A percentile compares a stretch with the other conserved stretches of the same genome.
Evolutionary conservation across 2,888 invertebrate genomes (phyloP).

Genomic region (Leptarthrus brevirostris): DNA sequence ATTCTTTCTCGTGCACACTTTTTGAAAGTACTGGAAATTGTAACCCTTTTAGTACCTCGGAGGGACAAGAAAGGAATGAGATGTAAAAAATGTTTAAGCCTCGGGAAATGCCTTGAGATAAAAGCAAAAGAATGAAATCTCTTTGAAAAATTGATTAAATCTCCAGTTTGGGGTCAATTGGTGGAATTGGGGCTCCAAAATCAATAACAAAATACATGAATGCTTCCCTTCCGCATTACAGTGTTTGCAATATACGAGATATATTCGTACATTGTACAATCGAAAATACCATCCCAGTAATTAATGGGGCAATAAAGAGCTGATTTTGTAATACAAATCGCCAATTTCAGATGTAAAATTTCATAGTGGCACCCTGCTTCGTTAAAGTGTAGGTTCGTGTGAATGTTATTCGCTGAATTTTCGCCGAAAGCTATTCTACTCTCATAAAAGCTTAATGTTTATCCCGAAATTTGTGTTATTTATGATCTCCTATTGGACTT

Average conservation of each 20-base stretch:
- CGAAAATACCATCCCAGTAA: constrained; percentile 32
- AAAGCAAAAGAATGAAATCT: constrained; percentile 40
- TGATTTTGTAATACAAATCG: constrained; percentile 40
- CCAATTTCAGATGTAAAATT: constrained; percentile 35
- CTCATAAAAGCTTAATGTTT: constrained; percentile 49
- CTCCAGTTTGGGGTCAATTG: constrained; percentile 40
- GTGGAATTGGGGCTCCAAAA: constrained; percentile 39
- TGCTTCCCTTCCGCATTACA: background rate
- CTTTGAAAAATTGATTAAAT: constrained; percentile 46
- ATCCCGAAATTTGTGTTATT: constrained; percentile 47
- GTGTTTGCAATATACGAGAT: background rate
- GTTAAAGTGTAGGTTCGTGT: constrained; percentile 22
- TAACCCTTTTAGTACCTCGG: constrained; percentile 42
- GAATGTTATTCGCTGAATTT: constrained; percentile 28
- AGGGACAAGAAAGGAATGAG: constrained; percentile 38
- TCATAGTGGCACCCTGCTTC: constrained; percentile 21
- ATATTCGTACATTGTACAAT: constrained; percentile 18
- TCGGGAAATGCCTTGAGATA: constrained; percentile 33
- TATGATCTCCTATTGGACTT: constrained; percentile 38
- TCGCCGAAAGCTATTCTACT: constrained; percentile 22
- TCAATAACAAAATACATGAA: constrained; percentile 36
- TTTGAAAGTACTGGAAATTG: constrained; percentile 28
- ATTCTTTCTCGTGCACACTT: constrained; percentile 42
- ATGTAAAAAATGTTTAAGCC: constrained; percentile 28
- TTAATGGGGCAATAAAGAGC: constrained; percentile 43